Percentiles rank a stretch among this genome's conserved stretches.
Evolutionary conservation across 1,140 invertebrate species (phyloP).

Genomic region (Aricia agestis): DNA sequence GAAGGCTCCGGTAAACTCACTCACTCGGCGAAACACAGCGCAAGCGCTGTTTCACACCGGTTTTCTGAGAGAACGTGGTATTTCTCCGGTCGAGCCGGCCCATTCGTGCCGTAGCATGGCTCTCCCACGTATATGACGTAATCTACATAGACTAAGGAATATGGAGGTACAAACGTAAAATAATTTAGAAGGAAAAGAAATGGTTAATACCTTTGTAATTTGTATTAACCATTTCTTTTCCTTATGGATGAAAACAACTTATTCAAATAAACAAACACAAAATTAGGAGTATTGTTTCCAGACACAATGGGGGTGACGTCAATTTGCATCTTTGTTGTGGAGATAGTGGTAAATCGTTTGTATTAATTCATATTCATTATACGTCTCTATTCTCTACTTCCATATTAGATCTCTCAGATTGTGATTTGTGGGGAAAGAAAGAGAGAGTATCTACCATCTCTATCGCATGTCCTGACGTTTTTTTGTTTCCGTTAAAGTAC

Average conservation of each 20-base stretch:
- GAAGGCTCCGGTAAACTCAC: no score
- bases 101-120: no score
- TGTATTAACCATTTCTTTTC: no score
- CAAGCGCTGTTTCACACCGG: no score
- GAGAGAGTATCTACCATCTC: neutral
- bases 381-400: neutral
- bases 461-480: neutral
- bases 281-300: constrained; percentile 1
- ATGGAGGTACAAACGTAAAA: no score
- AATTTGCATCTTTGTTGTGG: neutral
- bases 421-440: neutral
- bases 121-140: no score
- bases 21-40: no score
- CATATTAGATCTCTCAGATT: constrained; percentile 1
- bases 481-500: neutral
- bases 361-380: neutral
- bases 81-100: no score
- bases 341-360: neutral
- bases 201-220: no score
- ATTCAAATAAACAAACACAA: neutral
- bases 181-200: no score
- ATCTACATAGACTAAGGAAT: no score
- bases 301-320: neutral
- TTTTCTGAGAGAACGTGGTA: no score
- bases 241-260: neutral